These are phyloP conservation scores for Ibidorhyncha struthersii DNA, from an alignment of 2,113 vertebrate species.

Conservation along the genomic window DNA sequence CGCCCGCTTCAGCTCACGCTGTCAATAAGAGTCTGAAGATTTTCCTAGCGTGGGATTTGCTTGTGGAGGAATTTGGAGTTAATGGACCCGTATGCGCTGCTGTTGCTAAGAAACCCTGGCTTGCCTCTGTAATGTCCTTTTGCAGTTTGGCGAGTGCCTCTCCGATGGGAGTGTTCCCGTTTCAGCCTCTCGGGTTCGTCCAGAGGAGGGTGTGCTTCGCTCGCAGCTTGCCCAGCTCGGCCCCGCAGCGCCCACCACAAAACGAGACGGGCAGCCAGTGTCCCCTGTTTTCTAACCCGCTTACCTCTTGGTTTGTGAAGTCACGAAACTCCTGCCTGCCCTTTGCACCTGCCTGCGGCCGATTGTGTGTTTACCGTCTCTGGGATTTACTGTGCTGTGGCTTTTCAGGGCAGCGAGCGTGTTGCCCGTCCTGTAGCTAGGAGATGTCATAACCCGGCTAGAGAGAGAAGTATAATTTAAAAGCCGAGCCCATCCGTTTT, in stretches of 20 bases:
- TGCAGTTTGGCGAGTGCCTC: not conserved
- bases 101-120: slow-evolving; percentile 55
- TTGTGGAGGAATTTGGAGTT: not conserved
- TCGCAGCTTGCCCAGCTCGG: not conserved
- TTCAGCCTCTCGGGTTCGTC: not conserved
- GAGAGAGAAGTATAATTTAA: not conserved
- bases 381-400: not conserved
- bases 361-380: accelerated
- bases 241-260: accelerated
- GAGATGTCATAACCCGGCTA: not conserved
- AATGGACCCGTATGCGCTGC: not conserved
- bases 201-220: not conserved
- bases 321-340: not conserved
- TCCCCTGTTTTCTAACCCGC: not conserved
- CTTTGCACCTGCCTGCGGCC: not conserved
- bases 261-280: not conserved
- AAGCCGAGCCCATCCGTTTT: not conserved
- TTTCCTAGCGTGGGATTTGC: not conserved
- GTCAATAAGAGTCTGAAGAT: not conserved
- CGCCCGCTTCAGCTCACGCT: not conserved
- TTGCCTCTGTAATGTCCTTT: not conserved
- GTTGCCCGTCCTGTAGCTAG: not conserved
- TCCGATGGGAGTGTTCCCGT: not conserved
- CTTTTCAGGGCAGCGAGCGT: accelerated
- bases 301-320: not conserved